Evolutionary conservation across 2,113 vertebrate genomes (phyloP).

Genomic region (Chaetura pelagica): DNA sequence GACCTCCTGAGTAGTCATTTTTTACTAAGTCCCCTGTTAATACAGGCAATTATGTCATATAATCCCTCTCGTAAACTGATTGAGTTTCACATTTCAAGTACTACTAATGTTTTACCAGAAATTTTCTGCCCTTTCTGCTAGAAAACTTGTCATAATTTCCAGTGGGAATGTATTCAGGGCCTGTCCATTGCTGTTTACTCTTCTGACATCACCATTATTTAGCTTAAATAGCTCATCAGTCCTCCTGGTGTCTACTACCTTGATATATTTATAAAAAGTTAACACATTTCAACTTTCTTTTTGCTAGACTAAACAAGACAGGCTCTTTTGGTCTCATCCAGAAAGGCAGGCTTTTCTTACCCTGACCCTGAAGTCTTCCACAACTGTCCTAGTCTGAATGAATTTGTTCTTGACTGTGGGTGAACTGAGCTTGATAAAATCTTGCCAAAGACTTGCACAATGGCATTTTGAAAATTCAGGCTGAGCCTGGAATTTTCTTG

Average conservation of each 20-base stretch:
- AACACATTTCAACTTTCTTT: neutral
- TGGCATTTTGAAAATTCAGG: constrained; percentile 9
- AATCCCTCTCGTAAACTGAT: neutral
- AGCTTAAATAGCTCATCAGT: neutral
- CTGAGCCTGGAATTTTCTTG: neutral
- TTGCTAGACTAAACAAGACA: neutral
- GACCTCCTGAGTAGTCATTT: neutral
- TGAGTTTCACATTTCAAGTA: neutral
- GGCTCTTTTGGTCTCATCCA: neutral
- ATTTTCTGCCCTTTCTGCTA: neutral
- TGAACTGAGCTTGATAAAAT: neutral
- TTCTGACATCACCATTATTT: neutral
- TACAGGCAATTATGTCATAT: neutral
- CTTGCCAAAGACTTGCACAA: constrained; percentile 7
- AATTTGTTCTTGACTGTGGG: neutral
- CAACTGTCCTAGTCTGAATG: neutral
- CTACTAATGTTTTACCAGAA: neutral
- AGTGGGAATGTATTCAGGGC: neutral
- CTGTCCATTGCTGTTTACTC: neutral
- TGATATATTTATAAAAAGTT: neutral
- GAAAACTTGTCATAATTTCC: constrained; percentile 2
- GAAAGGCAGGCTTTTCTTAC: neutral
- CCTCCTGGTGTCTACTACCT: neutral
- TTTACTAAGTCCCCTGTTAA: neutral
- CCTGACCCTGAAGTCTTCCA: neutral